Conservation (phyloP, 2,113 vertebrate genomes). For the Rana temporaria region DNA sequence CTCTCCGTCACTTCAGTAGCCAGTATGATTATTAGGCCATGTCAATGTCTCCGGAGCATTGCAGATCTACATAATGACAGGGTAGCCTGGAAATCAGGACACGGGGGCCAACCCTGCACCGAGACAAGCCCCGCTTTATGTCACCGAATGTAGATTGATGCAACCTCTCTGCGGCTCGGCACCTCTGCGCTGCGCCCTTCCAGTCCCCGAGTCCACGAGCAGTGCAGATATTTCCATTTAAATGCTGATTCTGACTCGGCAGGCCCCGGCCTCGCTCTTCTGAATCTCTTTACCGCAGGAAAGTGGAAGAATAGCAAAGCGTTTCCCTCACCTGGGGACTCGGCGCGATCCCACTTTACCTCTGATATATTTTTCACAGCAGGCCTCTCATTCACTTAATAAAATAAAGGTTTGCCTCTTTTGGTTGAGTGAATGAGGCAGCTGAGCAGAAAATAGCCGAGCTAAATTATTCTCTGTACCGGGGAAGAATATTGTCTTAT, state of each 20-base stretch:
- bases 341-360: conserved; percentile 37
- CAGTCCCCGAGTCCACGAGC: background rate
- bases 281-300: background rate
- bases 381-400: conserved; percentile 45
- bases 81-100: background rate
- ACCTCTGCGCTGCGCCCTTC: background rate
- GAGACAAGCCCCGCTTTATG: background rate
- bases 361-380: conserved; percentile 55
- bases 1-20: background rate
- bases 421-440: conserved; percentile 15
- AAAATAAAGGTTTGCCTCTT: conserved; percentile 41
- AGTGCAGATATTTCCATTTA: conserved; percentile 50
- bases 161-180: background rate
- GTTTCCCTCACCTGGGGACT: conserved; percentile 46
- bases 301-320: background rate
- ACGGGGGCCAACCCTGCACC: background rate
- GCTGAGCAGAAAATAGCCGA: conserved; percentile 45
- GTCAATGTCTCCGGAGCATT: background rate
- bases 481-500: conserved; percentile 46
- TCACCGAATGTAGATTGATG: conserved; percentile 46
- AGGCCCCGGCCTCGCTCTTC: background rate
- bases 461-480: conserved; percentile 49
- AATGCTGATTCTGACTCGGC: conserved; percentile 47
- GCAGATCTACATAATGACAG: background rate
- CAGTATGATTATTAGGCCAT: background rate